Evolutionary conservation across 2,113 vertebrate genomes (phyloP).

Genomic region (Sebastes fasciatus): DNA sequence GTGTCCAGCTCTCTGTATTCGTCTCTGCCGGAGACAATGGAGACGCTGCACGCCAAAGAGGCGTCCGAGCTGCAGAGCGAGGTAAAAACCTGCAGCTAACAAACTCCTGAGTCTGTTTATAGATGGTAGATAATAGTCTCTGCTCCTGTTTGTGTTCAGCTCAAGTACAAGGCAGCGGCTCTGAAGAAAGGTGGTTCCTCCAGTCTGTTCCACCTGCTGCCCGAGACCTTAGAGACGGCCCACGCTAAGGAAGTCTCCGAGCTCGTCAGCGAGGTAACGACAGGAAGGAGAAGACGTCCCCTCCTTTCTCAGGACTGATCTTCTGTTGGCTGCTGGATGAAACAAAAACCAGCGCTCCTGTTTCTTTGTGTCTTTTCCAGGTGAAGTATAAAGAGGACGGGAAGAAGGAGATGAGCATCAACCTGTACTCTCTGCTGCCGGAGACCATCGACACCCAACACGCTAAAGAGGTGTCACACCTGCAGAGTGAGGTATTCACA

Average conservation of each 20-base stretch:
- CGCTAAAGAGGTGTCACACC: conserved; percentile 78
- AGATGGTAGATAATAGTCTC: background rate
- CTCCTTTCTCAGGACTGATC: background rate
- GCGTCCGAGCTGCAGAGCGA: conserved; percentile 61
- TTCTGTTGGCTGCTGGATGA: background rate
- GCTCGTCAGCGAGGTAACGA: conserved; percentile 68
- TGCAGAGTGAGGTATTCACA: conserved; percentile 70
- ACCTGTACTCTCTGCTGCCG: conserved; percentile 89
- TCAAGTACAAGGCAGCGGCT: conserved; percentile 86
- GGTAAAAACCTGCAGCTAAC: conserved; percentile 24
- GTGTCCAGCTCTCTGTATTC: conserved; percentile 40
- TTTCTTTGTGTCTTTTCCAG: conserved; percentile 13
- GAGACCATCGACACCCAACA: conserved; percentile 89
- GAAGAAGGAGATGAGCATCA: conserved; percentile 84
- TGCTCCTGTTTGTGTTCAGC: conserved; percentile 72
- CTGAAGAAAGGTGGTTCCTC: conserved; percentile 84
- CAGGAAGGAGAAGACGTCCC: too few species aligned
- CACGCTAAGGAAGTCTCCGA: conserved; percentile 85
- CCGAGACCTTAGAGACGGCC: conserved; percentile 89
- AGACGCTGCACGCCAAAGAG: conserved; percentile 62
- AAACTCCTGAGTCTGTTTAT: too few species aligned
- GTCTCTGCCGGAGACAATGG: conserved; percentile 60
- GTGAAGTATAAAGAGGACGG: conserved; percentile 73
- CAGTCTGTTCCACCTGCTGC: conserved; percentile 89
- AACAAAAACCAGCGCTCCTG: too few species aligned